These are phyloP conservation scores for Cephus sareptanus DNA, from an alignment of 2,888 invertebrate species.

Conservation along the genomic window DNA sequence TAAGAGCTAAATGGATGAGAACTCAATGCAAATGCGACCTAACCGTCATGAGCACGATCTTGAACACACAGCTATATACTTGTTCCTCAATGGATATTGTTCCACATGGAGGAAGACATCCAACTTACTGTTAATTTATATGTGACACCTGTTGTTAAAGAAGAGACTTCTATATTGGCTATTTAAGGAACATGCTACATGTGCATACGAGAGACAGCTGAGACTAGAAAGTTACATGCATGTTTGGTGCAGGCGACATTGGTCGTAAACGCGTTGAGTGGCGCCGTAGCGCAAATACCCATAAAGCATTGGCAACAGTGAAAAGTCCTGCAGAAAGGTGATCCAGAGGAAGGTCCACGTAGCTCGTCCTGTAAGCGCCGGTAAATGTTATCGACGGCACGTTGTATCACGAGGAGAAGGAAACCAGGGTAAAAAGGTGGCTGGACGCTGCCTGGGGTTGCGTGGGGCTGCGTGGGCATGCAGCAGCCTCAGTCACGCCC, in stretches of 20 bases:
- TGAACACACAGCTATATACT: constrained; percentile 51
- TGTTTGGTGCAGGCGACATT: constrained; percentile 65
- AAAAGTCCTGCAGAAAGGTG: not conserved
- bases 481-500: constrained; percentile 67
- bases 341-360: not conserved
- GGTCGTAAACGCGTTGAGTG: constrained; percentile 66
- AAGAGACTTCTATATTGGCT: not conserved
- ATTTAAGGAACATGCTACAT: not conserved
- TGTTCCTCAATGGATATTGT: constrained; percentile 59
- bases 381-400: not conserved
- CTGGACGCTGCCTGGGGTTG: constrained; percentile 64
- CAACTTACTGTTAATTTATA: not conserved
- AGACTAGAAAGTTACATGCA: constrained; percentile 62
- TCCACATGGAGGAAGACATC: constrained; percentile 35
- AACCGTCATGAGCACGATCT: constrained; percentile 46
- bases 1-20: constrained; percentile 55
- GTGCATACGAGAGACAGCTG: constrained; percentile 33
- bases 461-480: constrained; percentile 67
- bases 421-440: constrained; percentile 58
- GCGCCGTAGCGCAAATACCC: constrained; percentile 63
- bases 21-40: constrained; percentile 48
- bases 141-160: not conserved
- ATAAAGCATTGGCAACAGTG: constrained; percentile 6
- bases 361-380: not conserved
- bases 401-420: constrained; percentile 5